Conservation (phyloP, 1,140 invertebrate genomes). For the Heliconius congener region DNA sequence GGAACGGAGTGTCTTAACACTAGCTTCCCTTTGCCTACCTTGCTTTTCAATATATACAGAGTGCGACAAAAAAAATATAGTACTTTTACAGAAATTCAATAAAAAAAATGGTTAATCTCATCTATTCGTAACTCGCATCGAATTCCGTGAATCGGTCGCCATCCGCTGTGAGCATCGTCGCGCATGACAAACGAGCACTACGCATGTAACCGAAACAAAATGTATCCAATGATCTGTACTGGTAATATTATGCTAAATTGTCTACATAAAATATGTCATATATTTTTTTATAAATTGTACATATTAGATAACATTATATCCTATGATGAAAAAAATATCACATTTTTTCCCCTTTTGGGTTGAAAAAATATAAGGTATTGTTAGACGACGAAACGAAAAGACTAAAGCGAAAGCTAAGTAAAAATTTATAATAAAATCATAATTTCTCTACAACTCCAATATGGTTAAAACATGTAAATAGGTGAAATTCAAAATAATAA, state of each 20-base stretch:
- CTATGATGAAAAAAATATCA: no score
- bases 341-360: no score
- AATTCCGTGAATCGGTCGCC: constrained; percentile 55
- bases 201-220: constrained; percentile 30
- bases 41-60: no score
- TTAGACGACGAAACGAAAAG: no score
- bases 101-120: not conserved
- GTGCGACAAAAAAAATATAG: not conserved
- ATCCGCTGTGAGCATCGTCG: constrained; percentile 56
- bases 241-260: not conserved
- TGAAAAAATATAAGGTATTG: no score
- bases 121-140: not conserved
- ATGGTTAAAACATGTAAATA: no score
- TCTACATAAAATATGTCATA: not conserved
- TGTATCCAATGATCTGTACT: constrained; percentile 1
- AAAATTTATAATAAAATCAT: not conserved
- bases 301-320: no score
- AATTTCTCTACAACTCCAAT: no score
- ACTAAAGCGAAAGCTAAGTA: not conserved
- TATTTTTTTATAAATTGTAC: no score
- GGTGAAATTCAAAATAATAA: no score
- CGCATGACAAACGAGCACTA: constrained; percentile 55
- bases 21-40: no score
- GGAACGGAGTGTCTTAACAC: no score
- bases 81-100: not conserved